Conservation (phyloP, 2,113 vertebrate species). For the Myotis lucifugus region DNA sequence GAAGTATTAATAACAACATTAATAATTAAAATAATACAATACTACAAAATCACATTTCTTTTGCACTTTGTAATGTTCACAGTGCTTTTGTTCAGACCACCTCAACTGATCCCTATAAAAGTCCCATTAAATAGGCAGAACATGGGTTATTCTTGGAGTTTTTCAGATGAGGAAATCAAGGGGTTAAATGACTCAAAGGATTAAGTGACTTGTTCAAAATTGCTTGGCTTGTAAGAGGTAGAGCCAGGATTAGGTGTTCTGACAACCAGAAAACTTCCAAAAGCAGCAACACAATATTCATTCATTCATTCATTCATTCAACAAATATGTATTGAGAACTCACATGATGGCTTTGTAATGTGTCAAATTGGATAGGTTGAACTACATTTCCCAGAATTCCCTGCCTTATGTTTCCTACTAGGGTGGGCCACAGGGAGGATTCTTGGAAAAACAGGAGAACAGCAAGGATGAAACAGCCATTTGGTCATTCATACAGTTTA, state of each 20-base stretch:
- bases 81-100: conserved; percentile 29
- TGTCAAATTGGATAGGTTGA: not conserved
- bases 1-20: conserved; percentile 6
- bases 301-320: not conserved
- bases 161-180: conserved; percentile 22
- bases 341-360: not conserved
- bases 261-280: not conserved
- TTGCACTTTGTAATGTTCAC: not conserved
- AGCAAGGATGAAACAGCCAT: not conserved
- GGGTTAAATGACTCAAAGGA: not conserved
- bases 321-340: not conserved
- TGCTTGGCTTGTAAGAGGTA: not conserved
- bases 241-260: not conserved
- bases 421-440: not conserved
- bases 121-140: not conserved
- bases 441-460: not conserved
- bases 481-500: not conserved
- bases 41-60: not conserved
- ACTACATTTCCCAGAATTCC: not conserved
- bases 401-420: not conserved
- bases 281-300: not conserved
- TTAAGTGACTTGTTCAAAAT: not conserved
- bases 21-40: conserved; percentile 30
- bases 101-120: not conserved
- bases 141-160: not conserved